These are phyloP conservation scores for Zele albiditarsus DNA, from an alignment of 2,888 invertebrate species.

Conservation along the genomic window DNA sequence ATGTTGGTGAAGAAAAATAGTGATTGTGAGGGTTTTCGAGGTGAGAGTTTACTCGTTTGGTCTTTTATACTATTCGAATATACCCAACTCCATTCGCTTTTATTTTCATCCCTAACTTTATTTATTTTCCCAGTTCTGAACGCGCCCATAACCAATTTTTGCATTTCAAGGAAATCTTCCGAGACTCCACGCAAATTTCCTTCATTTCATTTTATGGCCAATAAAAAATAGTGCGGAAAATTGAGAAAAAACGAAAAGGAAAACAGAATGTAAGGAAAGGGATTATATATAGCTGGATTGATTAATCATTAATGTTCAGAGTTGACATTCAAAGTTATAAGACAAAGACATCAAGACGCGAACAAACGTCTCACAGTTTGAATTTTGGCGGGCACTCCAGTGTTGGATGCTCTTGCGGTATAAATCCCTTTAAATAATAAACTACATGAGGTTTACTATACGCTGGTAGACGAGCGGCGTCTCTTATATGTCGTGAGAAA, in stretches of 20 bases:
- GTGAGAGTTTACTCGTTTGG: slow-evolving; percentile 62
- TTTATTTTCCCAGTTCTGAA: neutral
- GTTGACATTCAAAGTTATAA: neutral
- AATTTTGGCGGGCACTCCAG: neutral
- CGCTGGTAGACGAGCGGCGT: neutral
- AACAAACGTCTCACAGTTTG: neutral
- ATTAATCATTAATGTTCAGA: neutral
- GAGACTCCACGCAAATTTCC: neutral
- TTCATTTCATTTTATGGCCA: neutral
- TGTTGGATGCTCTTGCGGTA: neutral
- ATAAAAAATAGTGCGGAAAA: neutral
- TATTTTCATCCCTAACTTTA: slow-evolving; percentile 36
- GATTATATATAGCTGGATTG: neutral
- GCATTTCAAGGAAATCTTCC: neutral
- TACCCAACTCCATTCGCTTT: slow-evolving; percentile 54
- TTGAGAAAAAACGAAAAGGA: neutral
- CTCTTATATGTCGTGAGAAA: neutral
- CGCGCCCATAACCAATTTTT: slow-evolving; percentile 29
- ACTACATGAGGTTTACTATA: slow-evolving; percentile 9
- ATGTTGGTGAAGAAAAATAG: slow-evolving; percentile 41
- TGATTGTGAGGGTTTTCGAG: slow-evolving; percentile 45
- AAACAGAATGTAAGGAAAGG: neutral
- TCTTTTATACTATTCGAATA: slow-evolving; percentile 49
- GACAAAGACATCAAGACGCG: neutral
- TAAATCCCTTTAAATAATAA: slow-evolving; percentile 19